Evolutionary conservation across 2,113 vertebrate species (phyloP).

Genomic region (Ceyx melanurus): DNA sequence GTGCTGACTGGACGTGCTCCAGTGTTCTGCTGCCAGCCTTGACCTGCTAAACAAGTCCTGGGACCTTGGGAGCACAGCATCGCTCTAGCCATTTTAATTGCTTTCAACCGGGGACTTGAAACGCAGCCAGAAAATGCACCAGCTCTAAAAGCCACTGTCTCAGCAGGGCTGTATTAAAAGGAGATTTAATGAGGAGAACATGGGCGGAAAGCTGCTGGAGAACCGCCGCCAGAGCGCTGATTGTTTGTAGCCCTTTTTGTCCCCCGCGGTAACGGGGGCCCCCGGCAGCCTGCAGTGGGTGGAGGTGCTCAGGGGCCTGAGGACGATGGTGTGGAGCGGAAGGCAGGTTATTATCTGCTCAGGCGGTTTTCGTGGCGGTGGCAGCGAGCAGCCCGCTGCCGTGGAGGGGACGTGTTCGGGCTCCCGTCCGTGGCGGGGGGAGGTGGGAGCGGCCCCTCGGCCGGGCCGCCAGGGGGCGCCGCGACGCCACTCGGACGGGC

Average conservation of each 20-base stretch:
- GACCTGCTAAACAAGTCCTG: not conserved
- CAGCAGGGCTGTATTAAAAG: not conserved
- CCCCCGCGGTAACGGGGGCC: not conserved
- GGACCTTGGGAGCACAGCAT: not conserved
- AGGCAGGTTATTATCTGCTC: too few relatives aligned
- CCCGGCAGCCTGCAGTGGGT: not conserved
- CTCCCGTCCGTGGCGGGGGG: fast-evolving
- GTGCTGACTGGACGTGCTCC: not conserved
- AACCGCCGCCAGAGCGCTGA: not conserved
- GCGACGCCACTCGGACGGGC: not conserved
- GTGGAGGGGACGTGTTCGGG: fast-evolving
- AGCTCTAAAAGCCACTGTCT: not conserved
- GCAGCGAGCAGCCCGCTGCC: fast-evolving
- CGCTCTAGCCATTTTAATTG: not conserved
- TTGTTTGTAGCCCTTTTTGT: not conserved
- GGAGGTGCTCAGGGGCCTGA: not conserved
- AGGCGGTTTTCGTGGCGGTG: too few relatives aligned
- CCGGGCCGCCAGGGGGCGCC: not conserved
- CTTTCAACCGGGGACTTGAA: not conserved
- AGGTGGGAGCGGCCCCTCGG: too few relatives aligned
- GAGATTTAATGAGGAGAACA: not conserved
- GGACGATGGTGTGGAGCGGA: fast-evolving
- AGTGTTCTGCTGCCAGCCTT: not conserved
- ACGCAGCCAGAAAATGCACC: not conserved
- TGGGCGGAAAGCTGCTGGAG: not conserved